A percentile compares a stretch with the other conserved stretches of the same genome.
Evolutionary conservation across 2,888 invertebrate species (phyloP).

Genomic region (Dermolepida albohirtum): DNA sequence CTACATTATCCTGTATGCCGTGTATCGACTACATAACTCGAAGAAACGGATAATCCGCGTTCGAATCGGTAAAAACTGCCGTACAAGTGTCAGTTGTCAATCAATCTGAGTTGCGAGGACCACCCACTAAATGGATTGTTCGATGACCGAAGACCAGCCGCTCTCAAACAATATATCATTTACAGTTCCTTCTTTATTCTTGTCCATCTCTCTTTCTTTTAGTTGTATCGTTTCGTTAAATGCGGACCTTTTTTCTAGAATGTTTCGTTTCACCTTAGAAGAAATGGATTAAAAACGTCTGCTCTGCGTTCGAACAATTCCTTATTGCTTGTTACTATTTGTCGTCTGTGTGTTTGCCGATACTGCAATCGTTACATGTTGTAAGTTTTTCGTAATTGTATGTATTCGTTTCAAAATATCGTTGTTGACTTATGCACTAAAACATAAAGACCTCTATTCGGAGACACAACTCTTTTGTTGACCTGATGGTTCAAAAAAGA

Average conservation of each 20-base stretch:
- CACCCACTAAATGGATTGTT: conserved; percentile 47
- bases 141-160: conserved; percentile 46
- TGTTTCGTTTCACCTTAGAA: conserved; percentile 1
- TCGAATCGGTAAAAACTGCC: conserved; percentile 30
- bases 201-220: neutral
- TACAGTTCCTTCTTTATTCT: conserved; percentile 38
- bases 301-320: neutral
- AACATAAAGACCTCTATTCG: no score
- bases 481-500: no score
- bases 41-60: conserved; percentile 35
- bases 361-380: no score
- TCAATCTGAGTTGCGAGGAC: conserved; percentile 46
- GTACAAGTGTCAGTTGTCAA: conserved; percentile 50
- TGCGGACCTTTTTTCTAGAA: conserved; percentile 22
- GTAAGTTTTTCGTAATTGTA: no score
- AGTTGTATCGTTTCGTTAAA: neutral
- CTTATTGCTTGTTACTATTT: no score
- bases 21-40: neutral
- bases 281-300: neutral
- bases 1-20: neutral
- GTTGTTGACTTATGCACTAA: no score
- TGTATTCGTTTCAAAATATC: no score
- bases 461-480: no score
- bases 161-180: conserved; percentile 49
- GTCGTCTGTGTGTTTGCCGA: no score